Base-by-base conservation (phyloP, 1,140 invertebrate species). In the Drosophila nannoptera region DNA sequence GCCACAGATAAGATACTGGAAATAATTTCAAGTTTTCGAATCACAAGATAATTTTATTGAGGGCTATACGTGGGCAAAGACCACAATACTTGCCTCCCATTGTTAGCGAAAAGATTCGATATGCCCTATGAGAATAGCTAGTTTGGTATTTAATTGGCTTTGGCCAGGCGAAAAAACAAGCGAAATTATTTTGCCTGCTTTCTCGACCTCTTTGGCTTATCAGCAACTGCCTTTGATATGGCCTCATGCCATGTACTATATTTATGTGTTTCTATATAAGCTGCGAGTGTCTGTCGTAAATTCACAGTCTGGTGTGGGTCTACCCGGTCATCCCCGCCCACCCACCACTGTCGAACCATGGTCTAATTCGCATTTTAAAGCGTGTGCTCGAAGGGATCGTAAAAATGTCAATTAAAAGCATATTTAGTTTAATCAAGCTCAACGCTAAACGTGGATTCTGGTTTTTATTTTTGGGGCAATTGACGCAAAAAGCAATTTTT, bases 351-450 rank as follows among this genome's bases (percentile, higher is more conserved):
- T 22, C 22, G 22, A 22, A 22, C 22, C 22, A 22, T 12, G 6
- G 40, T 14, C 40, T 7, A n/a, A 40, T 55, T 42, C 31, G 53
- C 38, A 7, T 8, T 22, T 31, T 16, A 31, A 5, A 32, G 50
- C 53, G 42, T 29, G 11, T 31, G 42, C 63, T 50, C 38, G 22
- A 29, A 35, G 33, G 55, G 68, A 67, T 77, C 76, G 65, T 82
- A 82, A 72, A 82, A 72, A 52, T 69, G 78, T 56, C 78, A 82
- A 82, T 83, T 83, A 82, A 82, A 82, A 83, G 69, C 78, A 56
- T 72, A 82, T 82, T 82, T 82, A 14, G 35, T 11, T 62, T 62
- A 58, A 78, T 50, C n/a, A 35, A 22, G 1, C 22, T 22, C 1
- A 22, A 3, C 22, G 22, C 22, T 22, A 22, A 22, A 3, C 22